These are phyloP conservation scores for Lissonota sp. DNA, from an alignment of 2,888 invertebrate genomes.

Conservation along the genomic window DNA sequence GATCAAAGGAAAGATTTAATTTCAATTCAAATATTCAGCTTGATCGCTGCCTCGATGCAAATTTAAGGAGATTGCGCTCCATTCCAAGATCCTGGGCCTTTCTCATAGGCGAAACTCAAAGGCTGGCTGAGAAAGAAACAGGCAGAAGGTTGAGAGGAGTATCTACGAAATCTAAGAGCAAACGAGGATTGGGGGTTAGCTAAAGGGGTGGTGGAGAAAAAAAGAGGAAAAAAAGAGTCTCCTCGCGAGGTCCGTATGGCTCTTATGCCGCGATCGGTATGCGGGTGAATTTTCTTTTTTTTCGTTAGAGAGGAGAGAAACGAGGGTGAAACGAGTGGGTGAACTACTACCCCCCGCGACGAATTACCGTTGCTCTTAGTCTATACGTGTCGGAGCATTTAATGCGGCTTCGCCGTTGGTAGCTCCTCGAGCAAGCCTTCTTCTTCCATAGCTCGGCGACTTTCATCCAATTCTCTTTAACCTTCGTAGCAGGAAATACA, in stretches of 20 bases:
- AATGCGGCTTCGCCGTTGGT: conserved; percentile 74
- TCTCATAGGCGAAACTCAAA: conserved; percentile 1
- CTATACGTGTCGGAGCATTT: conserved; percentile 78
- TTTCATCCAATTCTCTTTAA: conserved; percentile 81
- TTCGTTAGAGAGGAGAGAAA: background rate
- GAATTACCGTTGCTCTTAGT: conserved; percentile 82
- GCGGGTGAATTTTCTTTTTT: background rate
- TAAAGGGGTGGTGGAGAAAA: conserved; percentile 12
- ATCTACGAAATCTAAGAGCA: conserved; percentile 39
- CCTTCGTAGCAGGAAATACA: conserved; percentile 79
- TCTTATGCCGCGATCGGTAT: background rate
- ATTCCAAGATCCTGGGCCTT: conserved; percentile 8
- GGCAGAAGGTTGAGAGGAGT: background rate
- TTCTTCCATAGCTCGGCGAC: conserved; percentile 67
- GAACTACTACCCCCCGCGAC: conserved; percentile 78
- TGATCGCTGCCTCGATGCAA: background rate
- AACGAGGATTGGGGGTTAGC: conserved; percentile 14
- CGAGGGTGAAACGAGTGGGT: conserved; percentile 70
- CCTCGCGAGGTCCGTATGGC: conserved; percentile 14
- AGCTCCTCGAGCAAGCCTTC: conserved; percentile 64
- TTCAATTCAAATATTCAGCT: conserved; percentile 6
- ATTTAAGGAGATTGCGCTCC: conserved; percentile 3
- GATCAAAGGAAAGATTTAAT: background rate
- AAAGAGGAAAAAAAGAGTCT: conserved; percentile 13
- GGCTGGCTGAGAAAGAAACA: conserved; percentile 10